Conservation (phyloP, 2,113 vertebrate genomes). For the Polypterus senegalus region DNA sequence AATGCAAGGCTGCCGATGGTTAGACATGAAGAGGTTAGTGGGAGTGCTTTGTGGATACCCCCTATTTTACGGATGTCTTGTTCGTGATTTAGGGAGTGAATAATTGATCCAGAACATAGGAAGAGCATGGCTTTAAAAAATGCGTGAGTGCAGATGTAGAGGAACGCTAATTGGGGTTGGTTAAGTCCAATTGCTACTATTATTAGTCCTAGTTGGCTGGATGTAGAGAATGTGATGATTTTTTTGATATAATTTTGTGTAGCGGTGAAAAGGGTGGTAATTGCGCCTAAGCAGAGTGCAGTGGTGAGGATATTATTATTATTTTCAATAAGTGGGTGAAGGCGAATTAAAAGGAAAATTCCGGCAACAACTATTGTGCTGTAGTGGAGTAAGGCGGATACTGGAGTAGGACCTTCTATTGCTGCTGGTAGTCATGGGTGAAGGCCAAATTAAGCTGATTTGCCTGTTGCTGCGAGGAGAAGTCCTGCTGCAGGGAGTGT, state of each 20-base stretch:
- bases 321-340: slow-evolving; percentile 14
- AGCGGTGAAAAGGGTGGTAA: slow-evolving; percentile 19
- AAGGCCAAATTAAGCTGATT: slow-evolving; percentile 23
- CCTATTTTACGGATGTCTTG: slow-evolving; percentile 28
- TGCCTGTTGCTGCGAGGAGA: slow-evolving; percentile 16
- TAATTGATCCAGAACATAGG: slow-evolving; percentile 20
- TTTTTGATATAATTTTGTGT: slow-evolving; percentile 29
- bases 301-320: neutral
- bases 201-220: slow-evolving; percentile 27
- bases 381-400: slow-evolving; percentile 23
- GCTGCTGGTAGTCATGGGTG: slow-evolving; percentile 21
- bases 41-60: slow-evolving; percentile 2
- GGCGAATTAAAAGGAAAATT: slow-evolving; percentile 14
- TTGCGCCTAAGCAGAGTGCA: slow-evolving; percentile 16
- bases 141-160: slow-evolving; percentile 23
- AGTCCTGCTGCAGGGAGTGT: slow-evolving; percentile 11
- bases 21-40: slow-evolving; percentile 13
- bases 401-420: slow-evolving; percentile 24
- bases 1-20: slow-evolving; percentile 17
- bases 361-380: slow-evolving; percentile 27
- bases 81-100: slow-evolving; percentile 24
- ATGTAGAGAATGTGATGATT: slow-evolving; percentile 30
- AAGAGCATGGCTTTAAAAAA: slow-evolving; percentile 25
- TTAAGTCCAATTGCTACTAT: slow-evolving; percentile 23
- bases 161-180: slow-evolving; percentile 23